These are phyloP conservation scores for Gonocerus acuteangulatus DNA, from an alignment of 2,888 invertebrate species.

Conservation along the genomic window DNA sequence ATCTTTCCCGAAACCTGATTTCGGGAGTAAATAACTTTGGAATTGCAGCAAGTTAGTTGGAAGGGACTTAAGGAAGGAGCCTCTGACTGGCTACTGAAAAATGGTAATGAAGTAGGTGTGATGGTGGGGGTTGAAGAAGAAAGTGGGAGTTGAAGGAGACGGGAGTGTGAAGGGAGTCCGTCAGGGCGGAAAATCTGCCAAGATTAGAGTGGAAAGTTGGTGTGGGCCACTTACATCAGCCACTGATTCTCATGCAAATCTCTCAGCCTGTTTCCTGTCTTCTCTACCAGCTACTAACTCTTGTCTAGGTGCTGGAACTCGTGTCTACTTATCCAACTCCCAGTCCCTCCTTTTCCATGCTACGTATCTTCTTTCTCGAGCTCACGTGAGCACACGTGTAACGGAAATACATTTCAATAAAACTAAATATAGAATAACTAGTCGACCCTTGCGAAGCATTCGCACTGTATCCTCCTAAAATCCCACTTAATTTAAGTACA, in stretches of 20 bases:
- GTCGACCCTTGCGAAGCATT: too few relatives aligned
- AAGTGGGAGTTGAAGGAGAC: neutral
- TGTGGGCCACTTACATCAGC: slow-evolving; percentile 7
- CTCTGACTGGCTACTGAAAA: neutral
- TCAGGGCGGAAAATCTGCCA: slow-evolving; percentile 3
- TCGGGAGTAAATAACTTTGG: neutral
- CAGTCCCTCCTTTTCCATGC: too few relatives aligned
- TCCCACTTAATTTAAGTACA: too few relatives aligned
- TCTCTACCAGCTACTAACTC: too few relatives aligned
- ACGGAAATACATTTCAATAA: too few relatives aligned
- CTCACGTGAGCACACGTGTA: too few relatives aligned
- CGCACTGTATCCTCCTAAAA: too few relatives aligned
- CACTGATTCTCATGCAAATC: slow-evolving; percentile 15
- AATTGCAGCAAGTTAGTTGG: neutral
- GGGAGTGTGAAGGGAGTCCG: neutral
- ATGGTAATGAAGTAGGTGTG: slow-evolving; percentile 12
- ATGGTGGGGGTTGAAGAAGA: neutral
- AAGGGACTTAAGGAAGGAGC: neutral
- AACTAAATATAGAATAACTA: too few relatives aligned
- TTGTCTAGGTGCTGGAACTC: too few relatives aligned
- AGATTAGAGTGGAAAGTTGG: slow-evolving; percentile 6
- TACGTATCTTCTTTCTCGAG: too few relatives aligned
- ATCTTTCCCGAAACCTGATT: neutral
- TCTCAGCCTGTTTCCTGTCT: too few relatives aligned
- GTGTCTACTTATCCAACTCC: too few relatives aligned